Evolutionary conservation across 2,797 vertebrate genomes (phyloP), one percentile per base, ranked within the genome.

Genomic region (Spondyliosoma cantharus): DNA sequence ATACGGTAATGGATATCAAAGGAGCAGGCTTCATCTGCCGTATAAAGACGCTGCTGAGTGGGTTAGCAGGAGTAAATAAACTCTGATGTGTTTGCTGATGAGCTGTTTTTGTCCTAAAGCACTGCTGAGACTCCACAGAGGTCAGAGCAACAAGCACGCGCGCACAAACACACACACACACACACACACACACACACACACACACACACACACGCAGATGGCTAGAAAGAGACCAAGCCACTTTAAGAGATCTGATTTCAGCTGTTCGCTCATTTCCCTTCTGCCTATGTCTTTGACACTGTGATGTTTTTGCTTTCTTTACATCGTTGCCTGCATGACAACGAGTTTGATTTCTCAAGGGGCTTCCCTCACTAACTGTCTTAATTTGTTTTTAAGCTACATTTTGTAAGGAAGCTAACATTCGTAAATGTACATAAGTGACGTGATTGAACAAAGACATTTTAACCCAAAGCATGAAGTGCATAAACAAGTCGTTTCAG

Each of bases 71-170:
- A 83, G 83, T 86, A 91, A 93, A 91, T 90, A 91, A 85, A 87
- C 74, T 73, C 81, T 90, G 86, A 90, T 90, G 87, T 86, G 86
- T 81, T 86, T 87, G 82, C 74, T 86, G 91, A 92, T 90, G 90
- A 87, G 82, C 80, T 82, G 56, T 49, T 80, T 80, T 80, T 77
- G 75, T 85, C 83, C 83, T 76, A 58, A 76, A 85, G 82, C 76
- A 17, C 60, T 24, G 37, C 65, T 66, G 78, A 83, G 88, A 81
- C 71, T 67, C 69, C 46, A 58, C 76, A 73, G 87, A 87, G 90
- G 87, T 90, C 87, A 86, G 66, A 77, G 16, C 32, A 29, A 71
- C 5, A 46, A 63, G 37, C 80, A 62, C 76, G 58, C 58, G 5
- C 59, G 22, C 46, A n/a, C 48, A 37, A 46, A 22, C 57, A 22